Percentiles rank a stretch among this genome's conserved stretches.
These are phyloP conservation scores for Rhinopomastus cyanomelas DNA, from an alignment of 2,113 vertebrate species.

Conservation along the genomic window DNA sequence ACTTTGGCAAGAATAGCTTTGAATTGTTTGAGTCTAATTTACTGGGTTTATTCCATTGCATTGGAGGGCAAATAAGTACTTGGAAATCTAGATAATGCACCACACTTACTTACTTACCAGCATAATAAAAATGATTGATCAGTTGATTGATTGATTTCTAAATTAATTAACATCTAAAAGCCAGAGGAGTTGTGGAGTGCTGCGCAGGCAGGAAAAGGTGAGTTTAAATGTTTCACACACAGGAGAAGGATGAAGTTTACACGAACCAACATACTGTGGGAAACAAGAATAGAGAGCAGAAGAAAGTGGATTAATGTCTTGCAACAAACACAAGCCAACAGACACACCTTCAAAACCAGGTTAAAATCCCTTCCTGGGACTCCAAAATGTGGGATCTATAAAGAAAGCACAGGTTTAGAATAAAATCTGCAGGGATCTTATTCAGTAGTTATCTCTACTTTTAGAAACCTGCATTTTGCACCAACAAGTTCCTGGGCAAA, in stretches of 20 bases:
- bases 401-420: not conserved
- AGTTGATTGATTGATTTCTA: not conserved
- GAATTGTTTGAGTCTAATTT: not conserved
- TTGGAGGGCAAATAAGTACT: not conserved
- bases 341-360: not conserved
- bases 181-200: not conserved
- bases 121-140: not conserved
- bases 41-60: not conserved
- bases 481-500: not conserved
- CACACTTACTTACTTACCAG: not conserved
- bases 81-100: not conserved
- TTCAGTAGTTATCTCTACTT: not conserved
- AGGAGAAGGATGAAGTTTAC: not conserved
- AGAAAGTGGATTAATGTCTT: not conserved
- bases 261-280: fast-evolving
- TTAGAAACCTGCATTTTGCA: not conserved
- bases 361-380: not conserved
- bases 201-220: not conserved
- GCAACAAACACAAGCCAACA: not conserved
- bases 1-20: not conserved
- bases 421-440: not conserved
- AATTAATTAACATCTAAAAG: not conserved
- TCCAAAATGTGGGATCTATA: not conserved
- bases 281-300: not conserved
- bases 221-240: not conserved